These are phyloP conservation scores for Melieria crassipennis DNA, from an alignment of 2,888 invertebrate genomes.

Conservation along the genomic window DNA sequence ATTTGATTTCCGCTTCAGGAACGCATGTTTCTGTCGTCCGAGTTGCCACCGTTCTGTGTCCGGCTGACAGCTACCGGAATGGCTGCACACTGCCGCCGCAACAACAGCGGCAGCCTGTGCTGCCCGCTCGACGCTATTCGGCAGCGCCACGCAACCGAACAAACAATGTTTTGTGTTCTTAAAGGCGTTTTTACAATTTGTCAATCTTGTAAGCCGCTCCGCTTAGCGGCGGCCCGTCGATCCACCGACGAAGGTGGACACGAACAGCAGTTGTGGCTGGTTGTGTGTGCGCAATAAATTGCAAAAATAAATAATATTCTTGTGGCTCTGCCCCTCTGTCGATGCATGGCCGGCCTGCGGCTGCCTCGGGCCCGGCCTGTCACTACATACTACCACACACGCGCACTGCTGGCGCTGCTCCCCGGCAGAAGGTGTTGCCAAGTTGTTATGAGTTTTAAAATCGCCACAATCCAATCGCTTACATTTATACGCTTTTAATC, in stretches of 20 bases:
- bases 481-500: conserved; percentile 64
- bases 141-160: conserved; percentile 32
- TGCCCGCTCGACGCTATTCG: conserved; percentile 4
- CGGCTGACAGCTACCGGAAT: conserved; percentile 57
- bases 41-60: conserved; percentile 62
- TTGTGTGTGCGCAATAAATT: conserved; percentile 40
- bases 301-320: conserved; percentile 47
- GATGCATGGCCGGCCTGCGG: conserved; percentile 12
- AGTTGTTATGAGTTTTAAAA: conserved; percentile 63
- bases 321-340: conserved; percentile 12
- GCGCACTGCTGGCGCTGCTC: conserved; percentile 30
- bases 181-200: conserved; percentile 57
- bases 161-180: conserved; percentile 46
- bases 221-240: background rate
- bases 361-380: background rate
- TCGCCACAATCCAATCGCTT: conserved; percentile 55
- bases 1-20: conserved; percentile 54
- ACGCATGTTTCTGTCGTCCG: conserved; percentile 59
- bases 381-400: conserved; percentile 52
- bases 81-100: conserved; percentile 12
- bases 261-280: background rate
- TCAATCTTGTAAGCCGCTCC: conserved; percentile 49
- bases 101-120: background rate
- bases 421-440: conserved; percentile 57
- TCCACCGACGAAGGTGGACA: background rate